phyloP scores from a whole-genome alignment of 2,113 vertebrate species.

The Lycocorax pyrrhopterus region DNA sequence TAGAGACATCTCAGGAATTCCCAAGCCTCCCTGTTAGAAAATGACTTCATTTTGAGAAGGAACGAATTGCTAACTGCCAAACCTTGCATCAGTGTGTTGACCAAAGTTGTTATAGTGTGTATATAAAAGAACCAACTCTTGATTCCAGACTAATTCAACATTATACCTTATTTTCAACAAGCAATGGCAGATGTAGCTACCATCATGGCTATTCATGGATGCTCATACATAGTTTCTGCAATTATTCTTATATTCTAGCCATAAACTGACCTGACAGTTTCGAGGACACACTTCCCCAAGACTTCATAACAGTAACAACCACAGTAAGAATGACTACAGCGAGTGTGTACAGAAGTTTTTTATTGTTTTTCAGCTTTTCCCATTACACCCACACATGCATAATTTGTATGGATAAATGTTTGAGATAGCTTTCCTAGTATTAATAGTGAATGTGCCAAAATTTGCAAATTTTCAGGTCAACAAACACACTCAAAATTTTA shows the following conservation, averaged over 20 bases:
- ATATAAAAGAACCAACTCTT: not conserved
- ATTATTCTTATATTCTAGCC: not conserved
- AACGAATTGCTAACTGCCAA: not conserved
- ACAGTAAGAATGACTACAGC: not conserved
- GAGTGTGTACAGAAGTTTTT: not conserved
- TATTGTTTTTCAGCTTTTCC: not conserved
- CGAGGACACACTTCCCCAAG: not conserved
- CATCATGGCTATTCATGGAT: not conserved
- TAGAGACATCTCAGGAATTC: not conserved
- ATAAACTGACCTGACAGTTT: not conserved
- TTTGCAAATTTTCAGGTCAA: not conserved
- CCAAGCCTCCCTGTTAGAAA: not conserved
- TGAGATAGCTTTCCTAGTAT: not conserved
- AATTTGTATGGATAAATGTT: not conserved
- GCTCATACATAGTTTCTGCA: not conserved
- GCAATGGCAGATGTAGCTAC: not conserved
- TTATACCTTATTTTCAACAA: not conserved
- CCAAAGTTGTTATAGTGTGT: not conserved
- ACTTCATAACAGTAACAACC: not conserved
- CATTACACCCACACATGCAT: not conserved
- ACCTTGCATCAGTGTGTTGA: not conserved
- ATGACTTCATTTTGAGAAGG: not conserved
- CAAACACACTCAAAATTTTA: not conserved
- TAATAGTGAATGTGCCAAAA: not conserved
- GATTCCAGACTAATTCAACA: not conserved